Percentiles rank a stretch among this genome's conserved stretches.
Conservation (phyloP, 2,888 invertebrate genomes). For the Orthosia gothica region DNA sequence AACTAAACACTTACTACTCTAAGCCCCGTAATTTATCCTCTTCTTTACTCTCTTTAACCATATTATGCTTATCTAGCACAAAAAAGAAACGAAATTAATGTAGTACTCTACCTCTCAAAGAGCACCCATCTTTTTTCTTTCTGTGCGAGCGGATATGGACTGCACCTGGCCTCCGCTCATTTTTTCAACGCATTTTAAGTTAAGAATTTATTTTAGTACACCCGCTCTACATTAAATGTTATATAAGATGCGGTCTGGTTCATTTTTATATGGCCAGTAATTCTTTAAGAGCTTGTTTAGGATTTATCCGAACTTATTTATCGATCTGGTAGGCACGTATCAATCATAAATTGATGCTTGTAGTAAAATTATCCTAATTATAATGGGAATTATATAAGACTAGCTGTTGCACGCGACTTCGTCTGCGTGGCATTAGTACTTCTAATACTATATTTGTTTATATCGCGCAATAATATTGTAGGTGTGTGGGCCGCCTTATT, state of each 20-base stretch:
- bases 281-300: conserved; percentile 4
- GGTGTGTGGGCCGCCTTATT: no score
- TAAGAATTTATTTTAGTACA: conserved; percentile 66
- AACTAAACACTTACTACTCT: background rate
- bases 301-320: conserved; percentile 5
- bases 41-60: background rate
- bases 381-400: conserved; percentile 1
- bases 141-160: conserved; percentile 82
- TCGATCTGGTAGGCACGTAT: conserved; percentile 5
- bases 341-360: conserved; percentile 14
- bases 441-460: no score
- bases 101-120: conserved; percentile 67
- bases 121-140: conserved; percentile 76
- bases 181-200: conserved; percentile 71
- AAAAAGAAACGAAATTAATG: conserved; percentile 43
- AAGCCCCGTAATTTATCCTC: background rate
- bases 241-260: conserved; percentile 5
- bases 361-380: conserved; percentile 6
- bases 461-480: no score
- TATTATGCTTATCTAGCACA: background rate
- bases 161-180: conserved; percentile 85
- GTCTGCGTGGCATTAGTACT: no score
- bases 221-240: conserved; percentile 27
- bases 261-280: conserved; percentile 14
- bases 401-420: no score